These are phyloP conservation scores for Itoplectis maculator DNA, from an alignment of 2,888 invertebrate genomes.

Conservation along the genomic window DNA sequence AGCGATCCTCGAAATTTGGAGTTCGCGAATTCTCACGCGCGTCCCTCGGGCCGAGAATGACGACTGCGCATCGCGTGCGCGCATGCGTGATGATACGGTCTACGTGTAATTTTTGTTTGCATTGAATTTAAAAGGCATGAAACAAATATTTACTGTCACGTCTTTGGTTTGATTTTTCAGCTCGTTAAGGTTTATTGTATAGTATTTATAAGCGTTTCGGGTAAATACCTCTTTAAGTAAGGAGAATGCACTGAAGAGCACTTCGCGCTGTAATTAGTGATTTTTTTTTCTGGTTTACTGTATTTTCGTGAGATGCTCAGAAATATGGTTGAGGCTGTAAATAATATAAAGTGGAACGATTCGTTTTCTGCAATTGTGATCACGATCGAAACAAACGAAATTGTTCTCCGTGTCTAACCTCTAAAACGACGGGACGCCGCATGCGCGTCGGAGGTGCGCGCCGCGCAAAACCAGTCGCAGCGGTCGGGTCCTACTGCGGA, in stretches of 20 bases:
- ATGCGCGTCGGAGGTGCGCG: neutral
- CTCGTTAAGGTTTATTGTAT: neutral
- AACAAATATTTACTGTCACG: neutral
- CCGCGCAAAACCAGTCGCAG: slow-evolving; percentile 52
- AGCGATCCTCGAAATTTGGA: neutral
- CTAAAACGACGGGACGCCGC: neutral
- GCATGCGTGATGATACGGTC: neutral
- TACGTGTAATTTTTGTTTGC: neutral
- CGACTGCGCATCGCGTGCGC: neutral
- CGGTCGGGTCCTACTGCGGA: slow-evolving; percentile 42
- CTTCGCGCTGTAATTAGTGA: neutral
- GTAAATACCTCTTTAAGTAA: neutral
- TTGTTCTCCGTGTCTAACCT: neutral
- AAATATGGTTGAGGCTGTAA: no score
- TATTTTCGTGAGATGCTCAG: no score
- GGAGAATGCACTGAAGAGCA: neutral
- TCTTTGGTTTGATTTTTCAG: neutral
- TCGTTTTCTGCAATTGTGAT: neutral
- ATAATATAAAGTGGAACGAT: no score
- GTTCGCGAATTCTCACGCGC: neutral
- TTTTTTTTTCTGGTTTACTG: no score
- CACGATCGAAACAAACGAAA: neutral
- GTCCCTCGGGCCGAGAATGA: no score
- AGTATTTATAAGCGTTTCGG: neutral
- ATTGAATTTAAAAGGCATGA: neutral